A percentile compares a stretch with the other conserved stretches of the same genome.
Evolutionary conservation across 2,888 invertebrate genomes (phyloP).

Genomic region (Harpalus rufipes): DNA sequence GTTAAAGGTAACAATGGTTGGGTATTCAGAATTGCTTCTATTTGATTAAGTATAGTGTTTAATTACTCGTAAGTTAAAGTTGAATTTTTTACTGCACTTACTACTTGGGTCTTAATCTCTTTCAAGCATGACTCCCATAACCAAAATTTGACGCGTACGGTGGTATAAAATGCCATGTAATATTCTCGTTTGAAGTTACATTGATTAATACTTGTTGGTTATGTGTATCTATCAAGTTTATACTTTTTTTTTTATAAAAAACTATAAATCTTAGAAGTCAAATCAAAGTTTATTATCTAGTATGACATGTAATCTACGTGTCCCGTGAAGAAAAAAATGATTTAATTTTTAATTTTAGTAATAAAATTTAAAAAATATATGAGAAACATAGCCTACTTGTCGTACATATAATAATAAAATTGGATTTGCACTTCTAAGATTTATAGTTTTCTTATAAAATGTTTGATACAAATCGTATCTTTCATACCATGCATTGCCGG

Average conservation of each 20-base stretch:
- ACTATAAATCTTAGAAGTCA: too few species aligned
- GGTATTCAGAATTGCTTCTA: background rate
- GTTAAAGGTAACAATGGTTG: background rate
- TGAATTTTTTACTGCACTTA: background rate
- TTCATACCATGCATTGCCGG: too few species aligned
- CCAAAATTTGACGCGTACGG: background rate
- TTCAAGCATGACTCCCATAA: background rate
- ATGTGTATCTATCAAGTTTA: background rate
- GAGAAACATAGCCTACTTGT: too few species aligned
- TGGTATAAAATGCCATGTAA: constrained; percentile 1
- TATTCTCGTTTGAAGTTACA: background rate
- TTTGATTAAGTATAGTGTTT: background rate
- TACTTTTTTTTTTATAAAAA: background rate
- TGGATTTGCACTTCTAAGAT: too few species aligned
- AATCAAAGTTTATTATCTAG: too few species aligned
- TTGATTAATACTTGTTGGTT: background rate
- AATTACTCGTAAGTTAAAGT: background rate
- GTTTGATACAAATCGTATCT: too few species aligned
- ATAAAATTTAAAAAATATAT: too few species aligned
- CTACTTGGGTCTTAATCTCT: background rate
- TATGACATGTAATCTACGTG: too few species aligned
- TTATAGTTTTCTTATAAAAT: too few species aligned
- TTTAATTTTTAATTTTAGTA: too few species aligned
- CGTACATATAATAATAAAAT: too few species aligned
- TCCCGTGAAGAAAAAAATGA: too few species aligned